Evolutionary conservation across 2,113 vertebrate species (phyloP).

Genomic region (Quiscalus mexicanus): DNA sequence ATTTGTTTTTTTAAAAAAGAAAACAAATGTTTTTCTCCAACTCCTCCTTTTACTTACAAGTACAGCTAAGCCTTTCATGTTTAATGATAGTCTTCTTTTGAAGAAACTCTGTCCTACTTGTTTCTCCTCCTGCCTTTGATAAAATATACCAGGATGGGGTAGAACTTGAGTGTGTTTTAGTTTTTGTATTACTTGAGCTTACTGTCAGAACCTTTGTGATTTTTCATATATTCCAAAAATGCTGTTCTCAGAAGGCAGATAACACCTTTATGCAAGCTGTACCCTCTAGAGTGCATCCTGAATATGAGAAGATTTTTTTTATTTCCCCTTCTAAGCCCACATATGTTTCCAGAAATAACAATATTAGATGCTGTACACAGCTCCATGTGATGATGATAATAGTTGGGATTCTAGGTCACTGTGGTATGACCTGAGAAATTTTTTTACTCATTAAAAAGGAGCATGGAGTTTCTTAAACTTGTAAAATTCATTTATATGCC

Average conservation of each 20-base stretch:
- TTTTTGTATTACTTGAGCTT: constrained; percentile 14
- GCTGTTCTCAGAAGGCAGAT: background rate
- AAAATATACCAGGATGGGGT: background rate
- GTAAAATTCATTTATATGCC: constrained; percentile 5
- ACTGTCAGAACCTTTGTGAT: background rate
- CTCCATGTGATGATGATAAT: background rate
- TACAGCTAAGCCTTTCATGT: constrained; percentile 10
- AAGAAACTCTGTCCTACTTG: constrained; percentile 23
- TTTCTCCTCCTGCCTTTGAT: constrained; percentile 12
- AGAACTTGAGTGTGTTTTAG: background rate
- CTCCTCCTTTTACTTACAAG: background rate
- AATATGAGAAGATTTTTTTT: background rate
- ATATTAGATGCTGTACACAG: constrained; percentile 22
- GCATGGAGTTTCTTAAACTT: constrained; percentile 38
- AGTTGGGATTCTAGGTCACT: constrained; percentile 22
- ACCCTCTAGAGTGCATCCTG: constrained; percentile 15
- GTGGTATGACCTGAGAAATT: background rate
- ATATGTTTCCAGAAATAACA: constrained; percentile 41
- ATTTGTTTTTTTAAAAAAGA: background rate
- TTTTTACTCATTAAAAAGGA: constrained; percentile 42
- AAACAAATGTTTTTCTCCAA: background rate
- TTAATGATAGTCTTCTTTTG: constrained; percentile 9
- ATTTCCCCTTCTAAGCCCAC: background rate
- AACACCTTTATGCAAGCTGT: background rate
- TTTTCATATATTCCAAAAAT: background rate